Percentiles rank a stretch among this genome's conserved stretches.
Evolutionary conservation across 2,888 invertebrate species (phyloP).

Genomic region (Amphimallon solstitiale): DNA sequence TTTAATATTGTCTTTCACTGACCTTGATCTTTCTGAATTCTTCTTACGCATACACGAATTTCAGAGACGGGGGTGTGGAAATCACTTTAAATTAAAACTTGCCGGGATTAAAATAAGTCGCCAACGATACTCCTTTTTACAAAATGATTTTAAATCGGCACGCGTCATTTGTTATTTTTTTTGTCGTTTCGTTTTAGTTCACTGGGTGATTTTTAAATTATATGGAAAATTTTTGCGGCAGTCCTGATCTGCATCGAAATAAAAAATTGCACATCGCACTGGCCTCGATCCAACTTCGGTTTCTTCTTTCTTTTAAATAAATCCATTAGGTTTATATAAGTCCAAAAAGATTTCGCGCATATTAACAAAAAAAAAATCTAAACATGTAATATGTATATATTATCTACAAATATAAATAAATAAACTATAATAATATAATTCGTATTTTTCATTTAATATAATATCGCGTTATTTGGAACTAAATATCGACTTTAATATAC

Average conservation of each 20-base stretch:
- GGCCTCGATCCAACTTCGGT: slow-evolving; percentile 58
- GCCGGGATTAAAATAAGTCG: no score
- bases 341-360: slow-evolving; percentile 49
- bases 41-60: slow-evolving; percentile 34
- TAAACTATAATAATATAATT: slow-evolving; percentile 58
- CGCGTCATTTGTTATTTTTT: slow-evolving; percentile 37
- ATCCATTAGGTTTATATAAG: slow-evolving; percentile 40
- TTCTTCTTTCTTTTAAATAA: slow-evolving; percentile 45
- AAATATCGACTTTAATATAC: slow-evolving; percentile 60
- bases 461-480: slow-evolving; percentile 57
- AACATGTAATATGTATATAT: slow-evolving; percentile 44
- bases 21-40: slow-evolving; percentile 47
- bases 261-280: slow-evolving; percentile 61
- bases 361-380: slow-evolving; percentile 30
- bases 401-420: slow-evolving; percentile 65
- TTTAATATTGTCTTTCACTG: slow-evolving; percentile 53
- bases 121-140: background rate
- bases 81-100: slow-evolving; percentile 37
- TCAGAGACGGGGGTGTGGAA: slow-evolving; percentile 43
- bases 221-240: slow-evolving; percentile 41
- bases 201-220: slow-evolving; percentile 43
- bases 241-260: slow-evolving; percentile 51
- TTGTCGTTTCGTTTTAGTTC: slow-evolving; percentile 38
- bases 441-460: slow-evolving; percentile 53
- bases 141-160: slow-evolving; percentile 53